Conservation (phyloP, 2,888 invertebrate genomes). For the Pheosia gnoma region DNA sequence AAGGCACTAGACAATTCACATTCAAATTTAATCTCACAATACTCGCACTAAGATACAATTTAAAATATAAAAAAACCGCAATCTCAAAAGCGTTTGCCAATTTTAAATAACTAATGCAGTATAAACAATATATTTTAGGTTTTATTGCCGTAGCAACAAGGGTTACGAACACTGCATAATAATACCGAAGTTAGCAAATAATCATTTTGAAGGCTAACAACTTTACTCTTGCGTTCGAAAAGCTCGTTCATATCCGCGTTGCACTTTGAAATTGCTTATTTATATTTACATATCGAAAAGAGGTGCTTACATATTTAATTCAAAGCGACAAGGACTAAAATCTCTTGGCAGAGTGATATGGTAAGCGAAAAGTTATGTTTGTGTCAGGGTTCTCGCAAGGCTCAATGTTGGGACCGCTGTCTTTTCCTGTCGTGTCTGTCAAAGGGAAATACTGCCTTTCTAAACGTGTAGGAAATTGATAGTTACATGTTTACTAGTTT, state of each 20-base stretch:
- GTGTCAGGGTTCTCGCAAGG: slow-evolving; percentile 50
- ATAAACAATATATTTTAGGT: slow-evolving; percentile 11
- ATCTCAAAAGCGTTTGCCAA: slow-evolving; percentile 18
- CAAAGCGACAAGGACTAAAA: slow-evolving; percentile 39
- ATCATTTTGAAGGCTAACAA: slow-evolving; percentile 68
- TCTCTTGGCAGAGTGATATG: slow-evolving; percentile 11
- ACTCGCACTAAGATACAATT: slow-evolving; percentile 9
- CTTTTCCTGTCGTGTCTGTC: slow-evolving; percentile 43
- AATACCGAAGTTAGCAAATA: slow-evolving; percentile 39
- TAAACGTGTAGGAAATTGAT: slow-evolving; percentile 13
- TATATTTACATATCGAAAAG: slow-evolving; percentile 31
- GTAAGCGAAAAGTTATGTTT: slow-evolving; percentile 31
- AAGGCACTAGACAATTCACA: slow-evolving; percentile 2
- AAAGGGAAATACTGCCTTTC: slow-evolving; percentile 20
- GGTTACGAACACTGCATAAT: slow-evolving; percentile 13
- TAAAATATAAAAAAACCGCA: slow-evolving; percentile 15
- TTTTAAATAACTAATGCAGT: slow-evolving; percentile 9
- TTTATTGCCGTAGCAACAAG: slow-evolving; percentile 23
- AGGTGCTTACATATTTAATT: slow-evolving; percentile 28
- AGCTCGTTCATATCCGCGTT: slow-evolving; percentile 72
- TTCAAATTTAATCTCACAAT: slow-evolving; percentile 15
- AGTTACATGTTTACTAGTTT: slow-evolving; percentile 5
- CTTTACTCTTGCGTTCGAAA: slow-evolving; percentile 68
- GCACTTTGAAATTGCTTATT: slow-evolving; percentile 43
- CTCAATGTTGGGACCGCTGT: slow-evolving; percentile 41